Evolutionary conservation across 2,888 invertebrate genomes (phyloP).

Genomic region (Hypomecis atomaria): DNA sequence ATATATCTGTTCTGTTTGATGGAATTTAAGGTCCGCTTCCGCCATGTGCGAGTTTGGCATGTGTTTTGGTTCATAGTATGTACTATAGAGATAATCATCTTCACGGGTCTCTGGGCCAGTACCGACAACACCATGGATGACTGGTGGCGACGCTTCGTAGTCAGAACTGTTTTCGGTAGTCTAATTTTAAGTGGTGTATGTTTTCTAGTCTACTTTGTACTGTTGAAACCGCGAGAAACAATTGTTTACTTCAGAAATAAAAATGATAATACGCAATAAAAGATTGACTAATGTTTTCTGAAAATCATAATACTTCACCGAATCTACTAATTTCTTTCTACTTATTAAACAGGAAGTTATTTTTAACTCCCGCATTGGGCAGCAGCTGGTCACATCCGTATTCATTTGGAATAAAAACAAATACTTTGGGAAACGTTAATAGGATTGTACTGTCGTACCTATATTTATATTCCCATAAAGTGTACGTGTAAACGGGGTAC

Average conservation of each 20-base stretch:
- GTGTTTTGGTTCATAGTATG: conserved; percentile 87
- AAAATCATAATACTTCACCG: conserved; percentile 41
- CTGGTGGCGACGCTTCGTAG: conserved; percentile 89
- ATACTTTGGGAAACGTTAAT: conserved; percentile 43
- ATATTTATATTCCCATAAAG: conserved; percentile 21
- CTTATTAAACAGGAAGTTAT: conserved; percentile 47
- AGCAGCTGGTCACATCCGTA: conserved; percentile 56
- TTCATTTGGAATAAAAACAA: conserved; percentile 48
- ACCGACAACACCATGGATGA: conserved; percentile 81
- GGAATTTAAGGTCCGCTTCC: conserved; percentile 92
- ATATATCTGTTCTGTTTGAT: conserved; percentile 91
- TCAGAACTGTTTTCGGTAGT: conserved; percentile 85
- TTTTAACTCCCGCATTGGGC: conserved; percentile 41
- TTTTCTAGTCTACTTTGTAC: conserved; percentile 86
- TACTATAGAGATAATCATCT: conserved; percentile 86
- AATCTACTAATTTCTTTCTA: conserved; percentile 39
- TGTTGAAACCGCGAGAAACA: conserved; percentile 86
- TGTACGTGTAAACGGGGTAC: not conserved
- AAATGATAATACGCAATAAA: conserved; percentile 40
- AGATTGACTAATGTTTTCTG: conserved; percentile 31
- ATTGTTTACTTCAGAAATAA: conserved; percentile 71
- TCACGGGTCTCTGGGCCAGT: conserved; percentile 88
- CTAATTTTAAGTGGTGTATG: conserved; percentile 85
- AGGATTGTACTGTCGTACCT: conserved; percentile 21
- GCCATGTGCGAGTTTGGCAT: conserved; percentile 88